Conservation (phyloP, 2,113 vertebrate genomes). For the Holacanthus passer region DNA sequence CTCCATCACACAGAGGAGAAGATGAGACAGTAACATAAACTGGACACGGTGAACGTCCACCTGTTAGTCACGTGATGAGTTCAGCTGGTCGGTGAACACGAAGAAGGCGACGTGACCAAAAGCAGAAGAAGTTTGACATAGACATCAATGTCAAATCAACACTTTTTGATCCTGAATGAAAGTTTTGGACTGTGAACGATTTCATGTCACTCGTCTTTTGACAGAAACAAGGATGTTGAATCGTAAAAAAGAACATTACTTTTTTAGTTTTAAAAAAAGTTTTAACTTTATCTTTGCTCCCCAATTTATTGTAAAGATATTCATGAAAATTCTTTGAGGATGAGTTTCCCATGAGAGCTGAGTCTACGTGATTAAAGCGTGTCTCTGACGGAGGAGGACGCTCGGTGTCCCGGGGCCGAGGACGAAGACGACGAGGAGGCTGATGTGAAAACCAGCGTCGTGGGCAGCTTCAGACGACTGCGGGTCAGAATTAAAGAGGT, state of each 20-base stretch:
- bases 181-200: no score
- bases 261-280: no score
- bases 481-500: conserved; percentile 47
- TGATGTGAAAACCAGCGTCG: conserved; percentile 72
- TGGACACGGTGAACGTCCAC: background rate
- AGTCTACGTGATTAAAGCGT: background rate
- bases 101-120: no score
- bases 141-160: no score
- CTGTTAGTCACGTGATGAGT: background rate
- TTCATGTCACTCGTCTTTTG: no score
- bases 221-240: no score
- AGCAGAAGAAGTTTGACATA: no score
- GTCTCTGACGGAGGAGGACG: background rate
- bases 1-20: background rate
- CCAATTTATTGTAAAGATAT: background rate
- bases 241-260: no score
- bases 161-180: no score
- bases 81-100: background rate
- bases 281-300: background rate
- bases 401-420: background rate
- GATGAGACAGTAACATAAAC: background rate
- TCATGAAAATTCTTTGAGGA: background rate
- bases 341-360: background rate
- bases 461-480: conserved; percentile 19
- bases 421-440: conserved; percentile 33